Evolutionary conservation across 2,888 invertebrate species (phyloP), one percentile per base, ranked within the genome.

Genomic region (Limnephilus lunatus): DNA sequence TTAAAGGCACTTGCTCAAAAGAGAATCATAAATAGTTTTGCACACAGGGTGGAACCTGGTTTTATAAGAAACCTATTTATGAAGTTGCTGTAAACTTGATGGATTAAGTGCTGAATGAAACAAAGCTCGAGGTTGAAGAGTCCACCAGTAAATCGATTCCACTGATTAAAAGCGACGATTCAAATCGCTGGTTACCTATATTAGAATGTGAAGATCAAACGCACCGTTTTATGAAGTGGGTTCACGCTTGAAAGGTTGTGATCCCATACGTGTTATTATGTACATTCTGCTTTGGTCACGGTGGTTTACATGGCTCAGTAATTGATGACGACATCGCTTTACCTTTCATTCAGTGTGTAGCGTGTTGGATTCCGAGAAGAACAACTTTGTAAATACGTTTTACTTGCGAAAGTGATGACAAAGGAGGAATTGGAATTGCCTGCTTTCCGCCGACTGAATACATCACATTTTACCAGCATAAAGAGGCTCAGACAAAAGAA

Each of bases 221-320:
- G 9, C 25, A 68, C 68, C 9, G 68, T 68, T 68, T 68, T 9
- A 68, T n/a, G 68, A 68, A 68, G 25, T 68, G 68, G 68, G 68
- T 68, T 68, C 68, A n/a, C 68, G 68, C 53, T 68, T 68, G 68
- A 68, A 68, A 68, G 68, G 68, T 68, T 68, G 68, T 68, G 68
- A 68, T 68, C 68, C n/a, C 68, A 68, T 68, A 68, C 68, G 68
- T 68, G 68, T 68, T 68, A 68, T 68, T 68, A 25, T 68, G 68
- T 68, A 68, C 68, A 68, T 68, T 68, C 53, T 53, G 53, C 25
- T 11, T 68, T 68, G 25, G 68, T 68, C 68, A 0, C 68, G 68
- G 68, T n/a, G 68, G 68, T 68, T 68, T n/a, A 68, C 25, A 9
- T 7, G 68, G 68, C 25, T 68, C 19, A 68, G 25, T 19, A 68